phyloP scores from a whole-genome alignment of 2,113 vertebrate genomes.

The Dasyornis broadbenti region DNA sequence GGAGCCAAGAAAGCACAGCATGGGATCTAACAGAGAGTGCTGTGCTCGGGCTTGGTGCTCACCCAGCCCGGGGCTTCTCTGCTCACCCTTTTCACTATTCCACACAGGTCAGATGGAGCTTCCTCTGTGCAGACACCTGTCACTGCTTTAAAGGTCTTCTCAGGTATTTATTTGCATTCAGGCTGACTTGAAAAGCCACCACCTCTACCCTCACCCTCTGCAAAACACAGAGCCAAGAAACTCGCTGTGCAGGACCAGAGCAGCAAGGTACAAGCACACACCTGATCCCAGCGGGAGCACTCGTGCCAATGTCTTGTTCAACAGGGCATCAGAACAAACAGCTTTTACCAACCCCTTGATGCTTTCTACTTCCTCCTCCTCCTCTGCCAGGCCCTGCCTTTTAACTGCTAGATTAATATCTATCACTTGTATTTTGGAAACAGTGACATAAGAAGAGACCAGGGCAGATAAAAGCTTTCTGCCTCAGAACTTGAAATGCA shows the following conservation, averaged over 20 bases:
- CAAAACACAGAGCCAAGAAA: not conserved
- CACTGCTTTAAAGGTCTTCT: not conserved
- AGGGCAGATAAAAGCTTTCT: slow-evolving; percentile 19
- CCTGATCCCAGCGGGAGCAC: not conserved
- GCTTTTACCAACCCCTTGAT: not conserved
- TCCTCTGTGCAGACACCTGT: not conserved
- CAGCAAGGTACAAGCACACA: not conserved
- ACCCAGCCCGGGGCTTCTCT: not conserved
- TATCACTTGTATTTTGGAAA: slow-evolving; percentile 14
- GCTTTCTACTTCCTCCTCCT: not conserved
- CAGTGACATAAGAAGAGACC: not conserved
- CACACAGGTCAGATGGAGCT: not conserved
- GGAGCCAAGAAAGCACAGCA: not conserved
- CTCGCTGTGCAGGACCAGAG: fast-evolving
- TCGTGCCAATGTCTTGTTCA: not conserved
- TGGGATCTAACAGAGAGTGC: fast-evolving
- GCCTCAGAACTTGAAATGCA: not conserved
- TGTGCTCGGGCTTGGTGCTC: fast-evolving
- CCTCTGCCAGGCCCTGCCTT: not conserved
- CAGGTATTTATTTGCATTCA: not conserved
- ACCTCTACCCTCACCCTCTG: not conserved
- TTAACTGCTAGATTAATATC: not conserved
- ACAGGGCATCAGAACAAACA: not conserved
- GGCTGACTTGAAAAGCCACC: not conserved
- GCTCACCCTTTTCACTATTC: not conserved